Evolutionary conservation across 2,113 vertebrate species (phyloP), one percentile per base, ranked within the genome.

Genomic region (Acrocephalus kingi): DNA sequence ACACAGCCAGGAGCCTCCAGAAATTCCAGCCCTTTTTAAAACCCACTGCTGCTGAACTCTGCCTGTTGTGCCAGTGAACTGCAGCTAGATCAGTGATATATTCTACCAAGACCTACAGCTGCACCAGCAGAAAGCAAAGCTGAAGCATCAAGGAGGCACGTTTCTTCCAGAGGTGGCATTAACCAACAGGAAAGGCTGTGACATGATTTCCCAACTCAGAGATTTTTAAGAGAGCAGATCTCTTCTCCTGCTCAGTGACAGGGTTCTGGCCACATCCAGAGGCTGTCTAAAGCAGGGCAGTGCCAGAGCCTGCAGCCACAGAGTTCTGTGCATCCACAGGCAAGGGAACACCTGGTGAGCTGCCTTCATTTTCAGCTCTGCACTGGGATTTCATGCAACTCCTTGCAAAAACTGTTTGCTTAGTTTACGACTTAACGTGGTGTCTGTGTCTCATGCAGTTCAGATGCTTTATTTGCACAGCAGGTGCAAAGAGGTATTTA

Each of bases 401-500:
- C 63, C 62, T n/a, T 33, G 59, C 61, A 92, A 73, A 90, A 91
- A 16, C 48, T 89, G 35, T 84, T 94, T 87, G 80, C 80, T 91
- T 84, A 91, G 72, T 31, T 54, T 46, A 81, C 10, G 24, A 82
- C 82, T 86, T 86, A 62, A 66, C 17, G 41, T 92, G 86, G 33
- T 84, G 43, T 14, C 74, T 54, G 81, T 28, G 51, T 58, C 67
- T 73, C 35, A 14, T 28, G 66, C 63, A 87, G 67, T 55, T 67
- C 93, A 80, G 68, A 83, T 30, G 39, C 82, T 89, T 93, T 69
- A 61, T 82, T 91, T 95, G 67, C 86, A 90, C 69, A 95, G 92
- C 63, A 96, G 93, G 94, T 93, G 52, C 56, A 96, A 85, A 90
- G 41, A 93, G 74, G 69, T 77, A 89, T 93, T 95, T 88, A 69